Evolutionary conservation across 2,888 invertebrate genomes (phyloP).

Genomic region (Microctonus brassicae): DNA sequence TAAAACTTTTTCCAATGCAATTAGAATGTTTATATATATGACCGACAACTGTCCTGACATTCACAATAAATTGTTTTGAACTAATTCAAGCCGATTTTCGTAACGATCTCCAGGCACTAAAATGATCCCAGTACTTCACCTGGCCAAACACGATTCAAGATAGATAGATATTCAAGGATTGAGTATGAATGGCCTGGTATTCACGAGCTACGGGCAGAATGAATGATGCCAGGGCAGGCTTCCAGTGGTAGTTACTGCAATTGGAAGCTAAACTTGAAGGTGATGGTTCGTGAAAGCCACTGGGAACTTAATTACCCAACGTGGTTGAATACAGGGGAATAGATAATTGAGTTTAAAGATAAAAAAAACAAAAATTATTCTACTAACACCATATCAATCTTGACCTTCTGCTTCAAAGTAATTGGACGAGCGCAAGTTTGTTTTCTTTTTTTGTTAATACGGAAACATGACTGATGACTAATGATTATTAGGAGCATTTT

Average conservation of each 20-base stretch:
- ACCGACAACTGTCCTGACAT: background rate
- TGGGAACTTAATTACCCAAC: conserved; percentile 59
- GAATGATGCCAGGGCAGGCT: background rate
- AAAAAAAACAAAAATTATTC: conserved; percentile 53
- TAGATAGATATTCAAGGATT: conserved; percentile 4
- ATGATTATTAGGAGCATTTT: background rate
- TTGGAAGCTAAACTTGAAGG: conserved; percentile 52
- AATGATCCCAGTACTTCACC: background rate
- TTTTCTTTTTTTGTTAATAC: background rate
- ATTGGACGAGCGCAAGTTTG: background rate
- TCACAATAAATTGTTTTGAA: background rate
- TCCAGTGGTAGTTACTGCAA: conserved; percentile 51
- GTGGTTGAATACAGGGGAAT: conserved; percentile 47
- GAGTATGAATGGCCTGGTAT: background rate
- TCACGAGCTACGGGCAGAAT: background rate
- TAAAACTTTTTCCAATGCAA: background rate
- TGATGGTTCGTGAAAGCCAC: conserved; percentile 55
- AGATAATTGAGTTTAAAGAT: background rate
- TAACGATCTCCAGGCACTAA: background rate
- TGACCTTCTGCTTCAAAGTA: conserved; percentile 13
- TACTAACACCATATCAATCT: conserved; percentile 29
- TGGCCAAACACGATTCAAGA: background rate
- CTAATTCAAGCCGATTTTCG: background rate
- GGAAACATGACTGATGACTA: background rate
- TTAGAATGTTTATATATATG: background rate